These are phyloP conservation scores for Xyrichtys novacula DNA, from an alignment of 2,797 vertebrate species.

Conservation along the genomic window DNA sequence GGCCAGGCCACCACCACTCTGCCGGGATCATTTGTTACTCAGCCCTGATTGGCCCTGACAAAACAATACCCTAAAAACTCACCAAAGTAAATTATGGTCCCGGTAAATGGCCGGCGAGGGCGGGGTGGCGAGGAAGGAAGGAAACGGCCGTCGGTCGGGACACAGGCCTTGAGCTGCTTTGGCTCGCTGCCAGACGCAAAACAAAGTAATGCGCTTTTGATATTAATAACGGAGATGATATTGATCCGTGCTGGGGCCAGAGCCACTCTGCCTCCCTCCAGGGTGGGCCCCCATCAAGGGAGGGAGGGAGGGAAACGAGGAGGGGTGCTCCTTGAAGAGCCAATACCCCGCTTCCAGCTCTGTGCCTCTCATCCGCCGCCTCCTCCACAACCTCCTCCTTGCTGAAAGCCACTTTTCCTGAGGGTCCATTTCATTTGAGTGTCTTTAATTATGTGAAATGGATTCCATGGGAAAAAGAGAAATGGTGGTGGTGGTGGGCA, in stretches of 20 bases:
- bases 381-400: constrained; percentile 77
- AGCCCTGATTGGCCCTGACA: constrained; percentile 99
- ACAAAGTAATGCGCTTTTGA: constrained; percentile 99
- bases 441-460: constrained; percentile 98
- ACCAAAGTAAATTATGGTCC: constrained; percentile 99
- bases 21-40: constrained; percentile 97
- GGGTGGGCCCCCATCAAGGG: constrained; percentile 65
- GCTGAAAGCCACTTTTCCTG: constrained; percentile 96
- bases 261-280: constrained; percentile 74
- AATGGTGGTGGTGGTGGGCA: constrained; percentile 67
- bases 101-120: constrained; percentile 91
- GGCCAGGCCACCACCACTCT: constrained; percentile 87
- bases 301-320: constrained; percentile 52
- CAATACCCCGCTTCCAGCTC: constrained; percentile 85
- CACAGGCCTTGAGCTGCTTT: constrained; percentile 77
- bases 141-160: constrained; percentile 74
- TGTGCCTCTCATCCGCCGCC: constrained; percentile 66
- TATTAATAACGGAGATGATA: constrained; percentile 99
- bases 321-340: constrained; percentile 89
- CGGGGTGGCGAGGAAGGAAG: constrained; percentile 80
- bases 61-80: constrained; percentile 99
- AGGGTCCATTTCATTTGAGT: constrained; percentile 94
- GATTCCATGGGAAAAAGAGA: constrained; percentile 86
- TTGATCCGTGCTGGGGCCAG: constrained; percentile 90
- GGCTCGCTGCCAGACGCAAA: constrained; percentile 92